Base-by-base conservation (phyloP, 2,797 vertebrate species). In the Selene dorsalis region DNA sequence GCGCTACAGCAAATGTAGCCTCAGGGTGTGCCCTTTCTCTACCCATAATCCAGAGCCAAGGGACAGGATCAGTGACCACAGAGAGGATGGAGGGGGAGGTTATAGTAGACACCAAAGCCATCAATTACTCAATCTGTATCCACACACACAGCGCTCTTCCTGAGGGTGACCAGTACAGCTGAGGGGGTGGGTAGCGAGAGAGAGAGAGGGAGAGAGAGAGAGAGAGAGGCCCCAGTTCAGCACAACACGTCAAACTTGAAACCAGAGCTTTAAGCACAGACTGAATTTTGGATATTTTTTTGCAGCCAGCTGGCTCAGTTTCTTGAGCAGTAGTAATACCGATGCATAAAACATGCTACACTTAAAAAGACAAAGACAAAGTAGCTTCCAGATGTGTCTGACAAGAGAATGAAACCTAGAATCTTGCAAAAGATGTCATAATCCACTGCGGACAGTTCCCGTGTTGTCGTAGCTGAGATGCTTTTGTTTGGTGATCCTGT, bases 1-100 rank as follows among this genome's bases (percentile, higher is more conserved):
- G 57, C 55, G 41, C 24, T 83, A 82, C 63, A 89, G 77, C 69
- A 88, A 84, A 85, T 28, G 82, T 57, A 85, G 84, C 77, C 80
- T 78, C 69, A 82, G 88, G 90, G 88, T 57, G 84, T 84, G 84
- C 26, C 84, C 63, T 77, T 62, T 63, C 83, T 77, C 75, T 82
- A 69, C 69, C 83, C 84, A 78, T 89, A 83, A 91, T 89, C 88
- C 85, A 74, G 85, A 87, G 87, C 87, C 88, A 75, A 84, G 87
- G 83, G 89, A 91, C 76, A 66, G 81, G 85, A 91, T 92, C 88
- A 80, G 69, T 86, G 72, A 85, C 87, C 62, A 28, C 83, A 83
- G 67, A 81, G 70, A 90, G 83, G 86, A 85, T 83, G 77, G 76
- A 88, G 84, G 86, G 77, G 84, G 87, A 78, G 82, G 79, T 79